phyloP scores from a whole-genome alignment of 2,888 invertebrate genomes.

The Venusia cambrica region DNA sequence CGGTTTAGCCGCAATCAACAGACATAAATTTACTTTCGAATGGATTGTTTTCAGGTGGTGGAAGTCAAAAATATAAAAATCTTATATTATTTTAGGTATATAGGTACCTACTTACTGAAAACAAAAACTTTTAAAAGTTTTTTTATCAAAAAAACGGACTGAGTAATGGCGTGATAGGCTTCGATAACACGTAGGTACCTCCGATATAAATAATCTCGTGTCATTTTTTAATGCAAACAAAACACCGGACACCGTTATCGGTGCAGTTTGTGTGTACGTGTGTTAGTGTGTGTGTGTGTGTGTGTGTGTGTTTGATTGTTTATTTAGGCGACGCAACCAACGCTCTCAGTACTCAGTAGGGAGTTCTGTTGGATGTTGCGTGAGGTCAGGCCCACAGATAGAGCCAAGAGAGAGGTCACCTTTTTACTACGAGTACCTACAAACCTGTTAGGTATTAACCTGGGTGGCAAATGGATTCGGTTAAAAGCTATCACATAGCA shows the following conservation, averaged over 20 bases:
- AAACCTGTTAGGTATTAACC: not conserved
- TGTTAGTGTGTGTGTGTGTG: slow-evolving; percentile 35
- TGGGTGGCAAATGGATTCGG: too few relatives aligned
- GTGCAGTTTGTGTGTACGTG: slow-evolving; percentile 34
- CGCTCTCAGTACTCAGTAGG: too few relatives aligned
- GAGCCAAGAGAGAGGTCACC: slow-evolving; percentile 29
- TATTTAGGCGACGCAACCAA: slow-evolving; percentile 57
- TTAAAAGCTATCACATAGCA: too few relatives aligned
- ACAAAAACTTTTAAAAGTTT: too few relatives aligned
- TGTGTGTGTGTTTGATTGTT: slow-evolving; percentile 46
- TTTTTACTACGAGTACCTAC: slow-evolving; percentile 3
- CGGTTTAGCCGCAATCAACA: too few relatives aligned
- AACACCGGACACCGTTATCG: slow-evolving; percentile 69
- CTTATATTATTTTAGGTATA: not conserved
- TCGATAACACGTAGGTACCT: slow-evolving; percentile 21
- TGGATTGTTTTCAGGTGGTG: too few relatives aligned
- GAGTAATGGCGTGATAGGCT: slow-evolving; percentile 31
- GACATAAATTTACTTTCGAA: too few relatives aligned
- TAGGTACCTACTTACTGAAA: too few relatives aligned
- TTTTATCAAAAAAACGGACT: slow-evolving; percentile 25
- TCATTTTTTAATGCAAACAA: slow-evolving; percentile 44
- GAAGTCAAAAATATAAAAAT: too few relatives aligned
- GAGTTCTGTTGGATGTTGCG: slow-evolving; percentile 52
- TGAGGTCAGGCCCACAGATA: slow-evolving; percentile 63
- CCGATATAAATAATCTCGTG: slow-evolving; percentile 48